These are phyloP conservation scores for Nyctalus aviator DNA, from an alignment of 2,797 vertebrate genomes.

Conservation along the genomic window DNA sequence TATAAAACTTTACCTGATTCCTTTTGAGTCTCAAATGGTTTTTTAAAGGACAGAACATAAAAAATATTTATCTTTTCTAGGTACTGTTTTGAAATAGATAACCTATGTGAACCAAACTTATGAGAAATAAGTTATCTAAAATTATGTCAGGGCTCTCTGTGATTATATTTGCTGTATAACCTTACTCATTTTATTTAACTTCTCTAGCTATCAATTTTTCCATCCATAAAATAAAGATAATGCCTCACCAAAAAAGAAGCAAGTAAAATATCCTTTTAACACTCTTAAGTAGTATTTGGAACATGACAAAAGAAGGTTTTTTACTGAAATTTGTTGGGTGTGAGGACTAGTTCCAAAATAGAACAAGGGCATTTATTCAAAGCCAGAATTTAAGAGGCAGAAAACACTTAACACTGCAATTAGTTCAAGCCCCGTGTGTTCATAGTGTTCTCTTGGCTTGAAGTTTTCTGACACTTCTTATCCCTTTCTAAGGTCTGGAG, in stretches of 20 bases:
- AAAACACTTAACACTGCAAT: background rate
- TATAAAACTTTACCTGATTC: background rate
- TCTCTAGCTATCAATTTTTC: background rate
- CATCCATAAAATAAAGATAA: slow-evolving; percentile 2
- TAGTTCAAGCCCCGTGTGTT: background rate
- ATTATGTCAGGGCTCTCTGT: background rate
- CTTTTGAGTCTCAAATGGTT: background rate
- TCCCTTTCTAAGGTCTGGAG: background rate
- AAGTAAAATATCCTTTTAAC: background rate
- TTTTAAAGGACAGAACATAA: slow-evolving; percentile 21
- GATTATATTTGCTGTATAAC: background rate
- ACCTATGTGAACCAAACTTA: background rate
- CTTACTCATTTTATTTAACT: slow-evolving; percentile 33
- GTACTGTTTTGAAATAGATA: background rate
- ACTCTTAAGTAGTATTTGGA: background rate
- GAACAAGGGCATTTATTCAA: background rate
- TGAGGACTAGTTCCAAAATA: background rate
- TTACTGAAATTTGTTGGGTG: background rate
- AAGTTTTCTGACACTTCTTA: background rate
- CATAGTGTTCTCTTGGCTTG: background rate
- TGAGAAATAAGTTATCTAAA: background rate
- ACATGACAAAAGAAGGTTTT: background rate
- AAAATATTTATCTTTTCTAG: slow-evolving; percentile 33
- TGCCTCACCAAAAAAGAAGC: background rate
- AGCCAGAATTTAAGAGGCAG: background rate